Base-by-base conservation (phyloP, 2,113 vertebrate genomes). In the Syngnathus typhle region DNA sequence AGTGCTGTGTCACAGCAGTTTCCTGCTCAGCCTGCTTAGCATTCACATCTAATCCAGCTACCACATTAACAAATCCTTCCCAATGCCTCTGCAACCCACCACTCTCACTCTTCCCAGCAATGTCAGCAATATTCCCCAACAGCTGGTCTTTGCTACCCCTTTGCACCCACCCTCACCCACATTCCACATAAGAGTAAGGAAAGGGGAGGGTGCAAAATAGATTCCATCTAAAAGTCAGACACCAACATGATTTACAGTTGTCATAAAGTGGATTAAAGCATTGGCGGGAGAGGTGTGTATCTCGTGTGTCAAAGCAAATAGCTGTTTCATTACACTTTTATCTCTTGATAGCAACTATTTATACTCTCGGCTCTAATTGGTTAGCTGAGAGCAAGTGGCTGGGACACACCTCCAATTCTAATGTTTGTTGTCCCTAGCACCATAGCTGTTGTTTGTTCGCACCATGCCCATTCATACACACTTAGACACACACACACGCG, bases 401-500 rank as follows among this genome's bases (percentile, higher is more conserved):
- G 6, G 68, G 69, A 65, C 62, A 69, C 65, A 60, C 65, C 46
- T 18, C 43, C 43, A 60, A 44, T 67, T 21, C 55, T 69, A 4
- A 32, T 77, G 54, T 73, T 74, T 81, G 78, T 83, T 83, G 66
- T 75, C 72, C 78, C 74, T 66, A 65, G 64, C 44, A 81, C 71
- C 41, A 18, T 56, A 51, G 44, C 9, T 74, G 79, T 78, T 81
- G 71, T 77, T 79, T 75, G 72, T 70, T 62, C 27, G 12, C 38
- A 47, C 64, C 39, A 6, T 55, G 23, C 67, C 39, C 61, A 64
- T 32, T 75, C 43, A 69, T 49, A 58, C 47, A n/a, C 63, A 72
- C 67, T 60, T 41, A 65, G 47, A 51, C 18, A 46, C 32, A 46
- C 51, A 49, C 47, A 41, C 64, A 39, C 46, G 61, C 43, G 41